phyloP scores from a whole-genome alignment of 2,113 vertebrate species.

The Panthera tigris region DNA sequence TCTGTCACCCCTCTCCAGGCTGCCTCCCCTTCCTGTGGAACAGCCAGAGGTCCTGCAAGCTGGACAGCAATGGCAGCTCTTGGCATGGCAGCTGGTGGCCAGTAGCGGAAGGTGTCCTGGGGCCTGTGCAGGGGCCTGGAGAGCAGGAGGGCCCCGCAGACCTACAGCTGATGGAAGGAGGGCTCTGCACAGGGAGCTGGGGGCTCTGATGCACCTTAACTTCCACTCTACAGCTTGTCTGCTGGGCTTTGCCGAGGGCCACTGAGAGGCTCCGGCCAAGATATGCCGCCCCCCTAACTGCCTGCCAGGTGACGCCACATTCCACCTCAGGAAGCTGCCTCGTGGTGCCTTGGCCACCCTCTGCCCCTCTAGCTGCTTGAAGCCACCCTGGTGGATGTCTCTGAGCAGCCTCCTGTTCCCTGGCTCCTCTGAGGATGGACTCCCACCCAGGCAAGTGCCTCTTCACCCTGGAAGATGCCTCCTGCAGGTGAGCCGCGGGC shows the following conservation, averaged over 20 bases:
- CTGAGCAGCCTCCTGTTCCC: neutral
- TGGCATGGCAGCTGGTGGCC: neutral
- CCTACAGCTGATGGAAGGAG: neutral
- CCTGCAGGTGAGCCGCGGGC: neutral
- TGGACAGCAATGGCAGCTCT: neutral
- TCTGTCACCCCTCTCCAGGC: neutral
- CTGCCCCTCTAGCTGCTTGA: neutral
- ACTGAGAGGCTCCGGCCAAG: neutral
- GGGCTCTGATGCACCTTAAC: too few relatives aligned
- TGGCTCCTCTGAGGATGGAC: neutral
- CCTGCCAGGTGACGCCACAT: neutral
- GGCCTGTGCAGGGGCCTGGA: neutral
- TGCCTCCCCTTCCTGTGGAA: neutral
- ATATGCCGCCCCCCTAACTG: neutral
- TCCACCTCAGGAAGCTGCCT: neutral
- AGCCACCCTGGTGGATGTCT: neutral
- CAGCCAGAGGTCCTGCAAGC: neutral
- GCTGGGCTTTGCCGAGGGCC: neutral
- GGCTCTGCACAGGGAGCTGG: too few relatives aligned
- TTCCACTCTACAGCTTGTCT: neutral
- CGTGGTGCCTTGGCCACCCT: fast-evolving
- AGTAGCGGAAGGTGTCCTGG: neutral
- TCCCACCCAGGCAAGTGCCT: neutral
- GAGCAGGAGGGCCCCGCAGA: neutral
- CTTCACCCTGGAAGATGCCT: neutral